phyloP scores from a whole-genome alignment of 2,113 vertebrate species.

The Protobothrops mucrosquamatus region DNA sequence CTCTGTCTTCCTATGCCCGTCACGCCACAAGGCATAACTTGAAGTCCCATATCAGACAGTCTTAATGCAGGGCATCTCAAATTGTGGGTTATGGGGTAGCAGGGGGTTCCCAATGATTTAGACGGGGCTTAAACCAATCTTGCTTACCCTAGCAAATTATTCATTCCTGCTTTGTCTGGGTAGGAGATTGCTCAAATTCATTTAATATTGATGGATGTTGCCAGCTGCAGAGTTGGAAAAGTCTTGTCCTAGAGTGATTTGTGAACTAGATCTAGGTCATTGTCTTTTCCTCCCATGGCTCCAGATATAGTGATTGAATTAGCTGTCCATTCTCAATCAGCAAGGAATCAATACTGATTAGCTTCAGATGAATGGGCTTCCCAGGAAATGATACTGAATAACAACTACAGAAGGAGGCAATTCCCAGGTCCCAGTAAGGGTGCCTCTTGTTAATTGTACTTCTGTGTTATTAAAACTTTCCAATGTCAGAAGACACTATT shows the following conservation, averaged over 20 bases:
- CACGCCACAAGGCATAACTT: no score
- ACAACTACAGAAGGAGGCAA: neutral
- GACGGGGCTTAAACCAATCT: neutral
- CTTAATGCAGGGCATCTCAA: no score
- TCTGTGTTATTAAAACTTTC: neutral
- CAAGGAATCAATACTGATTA: neutral
- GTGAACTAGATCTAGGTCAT: neutral
- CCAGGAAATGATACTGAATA: neutral
- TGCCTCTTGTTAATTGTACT: neutral
- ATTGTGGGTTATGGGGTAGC: no score
- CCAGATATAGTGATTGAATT: neutral
- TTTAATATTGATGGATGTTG: neutral
- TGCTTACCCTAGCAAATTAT: neutral
- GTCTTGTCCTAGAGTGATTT: neutral
- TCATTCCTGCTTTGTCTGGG: neutral
- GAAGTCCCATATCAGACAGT: no score
- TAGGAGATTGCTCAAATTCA: neutral
- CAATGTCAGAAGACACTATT: neutral
- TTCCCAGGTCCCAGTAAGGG: neutral
- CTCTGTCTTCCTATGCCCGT: no score
- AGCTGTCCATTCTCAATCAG: neutral
- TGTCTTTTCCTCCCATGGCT: neutral
- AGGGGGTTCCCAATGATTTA: neutral
- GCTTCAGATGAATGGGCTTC: neutral
- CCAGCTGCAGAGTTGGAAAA: neutral